These are phyloP conservation scores for Sus cebifrons DNA, from an alignment of 2,797 vertebrate genomes.

Conservation along the genomic window DNA sequence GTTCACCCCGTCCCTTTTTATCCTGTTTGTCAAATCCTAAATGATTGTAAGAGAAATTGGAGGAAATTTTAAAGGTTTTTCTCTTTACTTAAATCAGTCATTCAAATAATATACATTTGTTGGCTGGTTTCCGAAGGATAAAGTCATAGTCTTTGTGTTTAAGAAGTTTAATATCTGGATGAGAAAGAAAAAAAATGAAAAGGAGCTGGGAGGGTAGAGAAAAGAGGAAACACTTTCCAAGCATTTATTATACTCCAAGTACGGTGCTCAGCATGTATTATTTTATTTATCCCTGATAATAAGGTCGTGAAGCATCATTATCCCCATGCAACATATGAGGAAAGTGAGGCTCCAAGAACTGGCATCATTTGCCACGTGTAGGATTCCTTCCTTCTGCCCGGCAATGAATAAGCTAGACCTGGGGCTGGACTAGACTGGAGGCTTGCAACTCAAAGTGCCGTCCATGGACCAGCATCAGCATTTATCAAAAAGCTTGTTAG, in stretches of 20 bases:
- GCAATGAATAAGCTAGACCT: neutral
- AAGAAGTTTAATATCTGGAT: constrained; percentile 1
- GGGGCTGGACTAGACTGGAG: neutral
- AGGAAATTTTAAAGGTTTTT: constrained; percentile 24
- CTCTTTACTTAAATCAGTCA: constrained; percentile 33
- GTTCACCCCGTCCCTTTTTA: neutral
- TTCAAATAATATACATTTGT: neutral
- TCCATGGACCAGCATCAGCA: neutral
- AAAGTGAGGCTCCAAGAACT: neutral
- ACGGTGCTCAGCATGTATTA: neutral
- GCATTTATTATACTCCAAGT: neutral
- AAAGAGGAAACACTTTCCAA: neutral
- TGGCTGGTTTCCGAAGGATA: neutral
- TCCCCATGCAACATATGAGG: neutral
- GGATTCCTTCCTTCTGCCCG: neutral
- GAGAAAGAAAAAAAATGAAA: neutral
- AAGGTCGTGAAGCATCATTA: neutral
- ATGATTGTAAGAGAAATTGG: neutral
- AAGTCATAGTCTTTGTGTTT: neutral
- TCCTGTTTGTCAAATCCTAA: neutral
- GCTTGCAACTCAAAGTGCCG: neutral
- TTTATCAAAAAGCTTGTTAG: neutral
- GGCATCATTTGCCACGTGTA: neutral
- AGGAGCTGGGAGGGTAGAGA: neutral
- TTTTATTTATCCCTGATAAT: neutral